Evolutionary conservation across 2,888 invertebrate genomes (phyloP).

Genomic region (Polia nebulosa): DNA sequence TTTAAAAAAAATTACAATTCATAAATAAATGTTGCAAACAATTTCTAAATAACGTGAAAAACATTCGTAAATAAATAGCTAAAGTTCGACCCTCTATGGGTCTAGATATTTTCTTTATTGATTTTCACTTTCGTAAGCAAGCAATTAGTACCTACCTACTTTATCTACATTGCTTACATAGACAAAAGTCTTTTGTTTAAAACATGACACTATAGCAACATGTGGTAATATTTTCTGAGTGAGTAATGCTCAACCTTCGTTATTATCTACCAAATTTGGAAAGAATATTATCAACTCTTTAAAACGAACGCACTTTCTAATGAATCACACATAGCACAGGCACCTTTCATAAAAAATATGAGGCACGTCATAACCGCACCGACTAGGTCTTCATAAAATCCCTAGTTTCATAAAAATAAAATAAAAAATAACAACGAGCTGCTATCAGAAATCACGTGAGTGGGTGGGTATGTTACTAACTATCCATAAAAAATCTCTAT

Average conservation of each 20-base stretch:
- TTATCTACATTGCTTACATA: neutral
- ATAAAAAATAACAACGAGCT: neutral
- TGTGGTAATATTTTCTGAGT: constrained; percentile 14
- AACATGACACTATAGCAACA: neutral
- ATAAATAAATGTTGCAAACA: too few relatives aligned
- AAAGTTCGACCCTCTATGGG: too few relatives aligned
- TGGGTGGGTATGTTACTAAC: neutral
- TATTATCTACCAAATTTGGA: constrained; percentile 30
- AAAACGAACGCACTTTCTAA: constrained; percentile 38
- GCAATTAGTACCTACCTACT: too few relatives aligned
- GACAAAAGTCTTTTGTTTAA: neutral
- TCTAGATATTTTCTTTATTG: too few relatives aligned
- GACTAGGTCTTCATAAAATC: neutral
- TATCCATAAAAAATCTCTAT: neutral
- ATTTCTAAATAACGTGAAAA: too few relatives aligned
- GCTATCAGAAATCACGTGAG: neutral
- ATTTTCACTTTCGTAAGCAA: neutral
- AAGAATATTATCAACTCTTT: constrained; percentile 35
- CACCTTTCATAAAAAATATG: neutral
- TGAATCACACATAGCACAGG: constrained; percentile 43
- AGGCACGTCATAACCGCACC: neutral
- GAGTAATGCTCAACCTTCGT: constrained; percentile 14
- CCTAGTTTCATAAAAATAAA: too few relatives aligned
- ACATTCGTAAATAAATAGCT: too few relatives aligned
- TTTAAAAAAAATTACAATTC: too few relatives aligned